Conservation (phyloP, 1,140 invertebrate species). For the Zaprionus tsacasi region DNA sequence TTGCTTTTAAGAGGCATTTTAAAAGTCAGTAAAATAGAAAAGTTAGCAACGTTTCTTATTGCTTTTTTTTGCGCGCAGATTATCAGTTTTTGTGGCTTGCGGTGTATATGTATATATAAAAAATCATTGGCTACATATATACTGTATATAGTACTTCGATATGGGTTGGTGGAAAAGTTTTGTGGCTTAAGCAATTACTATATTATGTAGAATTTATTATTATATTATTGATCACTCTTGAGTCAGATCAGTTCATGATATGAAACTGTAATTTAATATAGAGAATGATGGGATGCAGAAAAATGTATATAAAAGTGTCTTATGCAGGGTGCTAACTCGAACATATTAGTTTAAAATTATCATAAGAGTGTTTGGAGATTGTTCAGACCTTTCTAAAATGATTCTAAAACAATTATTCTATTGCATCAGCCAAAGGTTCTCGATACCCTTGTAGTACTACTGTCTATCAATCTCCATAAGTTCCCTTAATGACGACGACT, state of each 20-base stretch:
- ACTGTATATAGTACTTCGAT: background rate
- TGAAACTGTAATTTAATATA: too few relatives aligned
- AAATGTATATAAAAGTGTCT: too few relatives aligned
- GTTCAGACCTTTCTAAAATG: background rate
- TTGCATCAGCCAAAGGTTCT: background rate
- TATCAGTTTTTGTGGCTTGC: slow-evolving; percentile 28
- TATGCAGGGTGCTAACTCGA: background rate
- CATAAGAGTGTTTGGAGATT: background rate
- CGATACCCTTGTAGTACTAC: background rate
- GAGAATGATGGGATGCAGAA: background rate
- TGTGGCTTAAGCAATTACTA: background rate
- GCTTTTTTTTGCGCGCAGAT: background rate
- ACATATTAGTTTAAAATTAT: background rate
- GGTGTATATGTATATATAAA: background rate
- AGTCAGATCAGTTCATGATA: background rate
- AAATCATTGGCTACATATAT: background rate
- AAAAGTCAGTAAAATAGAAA: slow-evolving; percentile 10
- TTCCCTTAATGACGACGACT: slow-evolving; percentile 47
- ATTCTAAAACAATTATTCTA: slow-evolving; percentile 18
- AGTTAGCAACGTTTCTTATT: slow-evolving; percentile 1
- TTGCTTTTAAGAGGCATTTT: slow-evolving; percentile 3
- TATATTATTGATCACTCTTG: background rate
- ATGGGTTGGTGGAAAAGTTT: background rate
- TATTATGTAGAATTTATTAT: background rate
- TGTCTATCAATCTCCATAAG: slow-evolving; percentile 63